A percentile compares a stretch with the other conserved stretches of the same genome.
These are phyloP conservation scores for Brachionus asplanchnoidis DNA, from an alignment of 1,140 invertebrate genomes.

Conservation along the genomic window DNA sequence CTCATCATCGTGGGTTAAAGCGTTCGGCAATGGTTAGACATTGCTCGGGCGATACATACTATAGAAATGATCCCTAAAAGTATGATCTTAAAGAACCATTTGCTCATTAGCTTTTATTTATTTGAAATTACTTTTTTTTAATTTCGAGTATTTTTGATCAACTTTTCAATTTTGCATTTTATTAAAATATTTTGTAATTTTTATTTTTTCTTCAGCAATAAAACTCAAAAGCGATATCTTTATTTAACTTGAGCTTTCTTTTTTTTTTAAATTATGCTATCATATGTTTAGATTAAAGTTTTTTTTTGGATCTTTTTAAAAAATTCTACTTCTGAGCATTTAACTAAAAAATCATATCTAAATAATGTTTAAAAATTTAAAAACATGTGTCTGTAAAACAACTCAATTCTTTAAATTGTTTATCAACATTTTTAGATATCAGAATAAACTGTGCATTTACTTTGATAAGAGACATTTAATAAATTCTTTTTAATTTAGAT, in stretches of 20 bases:
- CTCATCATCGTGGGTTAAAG: conserved; percentile 32
- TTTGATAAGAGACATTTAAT: too few species aligned
- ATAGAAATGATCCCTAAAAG: conserved; percentile 33
- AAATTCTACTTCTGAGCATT: too few species aligned
- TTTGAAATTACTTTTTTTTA: not conserved
- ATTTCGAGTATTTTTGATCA: not conserved
- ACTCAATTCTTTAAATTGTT: too few species aligned
- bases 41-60: conserved; percentile 31
- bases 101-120: not conserved
- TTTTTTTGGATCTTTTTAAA: too few species aligned
- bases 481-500: too few species aligned
- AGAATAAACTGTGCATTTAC: too few species aligned
- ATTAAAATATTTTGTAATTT: not conserved
- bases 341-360: too few species aligned
- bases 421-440: too few species aligned
- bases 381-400: too few species aligned
- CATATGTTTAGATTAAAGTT: too few species aligned
- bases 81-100: conserved; percentile 19
- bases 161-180: not conserved
- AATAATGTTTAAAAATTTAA: too few species aligned
- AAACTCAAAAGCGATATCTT: not conserved
- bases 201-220: not conserved
- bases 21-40: conserved; percentile 31
- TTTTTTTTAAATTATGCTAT: too few species aligned
- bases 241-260: not conserved